Conservation (phyloP, 92 coral and sea anemone genomes). For the Anthopleura xanthogrammica region DNA sequence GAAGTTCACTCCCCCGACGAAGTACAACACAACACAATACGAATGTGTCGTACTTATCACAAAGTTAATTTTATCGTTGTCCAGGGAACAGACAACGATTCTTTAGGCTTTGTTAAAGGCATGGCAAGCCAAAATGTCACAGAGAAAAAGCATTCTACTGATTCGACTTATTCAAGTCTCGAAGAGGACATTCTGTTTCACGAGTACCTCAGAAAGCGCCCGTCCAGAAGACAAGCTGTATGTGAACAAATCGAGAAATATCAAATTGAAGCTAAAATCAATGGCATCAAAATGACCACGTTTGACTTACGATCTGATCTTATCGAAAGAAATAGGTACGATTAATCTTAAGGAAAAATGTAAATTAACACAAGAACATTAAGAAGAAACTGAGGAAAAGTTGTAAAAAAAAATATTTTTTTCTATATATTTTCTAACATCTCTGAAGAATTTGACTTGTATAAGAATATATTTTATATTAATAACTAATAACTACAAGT, state of each 20-base stretch:
- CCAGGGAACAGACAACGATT: neutral
- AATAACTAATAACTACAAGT: no score
- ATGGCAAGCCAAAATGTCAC: neutral
- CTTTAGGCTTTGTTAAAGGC: neutral
- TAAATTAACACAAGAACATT: no score
- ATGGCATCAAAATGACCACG: neutral
- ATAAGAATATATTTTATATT: no score
- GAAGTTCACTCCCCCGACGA: neutral
- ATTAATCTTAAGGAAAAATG: neutral
- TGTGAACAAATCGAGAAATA: constrained; percentile 3
- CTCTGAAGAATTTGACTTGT: no score
- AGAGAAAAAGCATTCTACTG: neutral
- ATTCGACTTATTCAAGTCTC: neutral
- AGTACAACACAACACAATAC: neutral
- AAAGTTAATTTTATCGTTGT: neutral
- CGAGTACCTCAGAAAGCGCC: neutral
- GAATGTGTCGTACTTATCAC: neutral
- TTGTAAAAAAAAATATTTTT: no score
- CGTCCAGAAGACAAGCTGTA: neutral
- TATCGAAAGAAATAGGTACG: neutral
- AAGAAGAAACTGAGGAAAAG: no score
- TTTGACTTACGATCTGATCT: neutral
- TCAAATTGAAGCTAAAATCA: neutral
- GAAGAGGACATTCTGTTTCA: constrained; percentile 4
- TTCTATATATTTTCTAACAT: no score